phyloP scores from a whole-genome alignment of 2,888 invertebrate species.

The Erebia epiphron region DNA sequence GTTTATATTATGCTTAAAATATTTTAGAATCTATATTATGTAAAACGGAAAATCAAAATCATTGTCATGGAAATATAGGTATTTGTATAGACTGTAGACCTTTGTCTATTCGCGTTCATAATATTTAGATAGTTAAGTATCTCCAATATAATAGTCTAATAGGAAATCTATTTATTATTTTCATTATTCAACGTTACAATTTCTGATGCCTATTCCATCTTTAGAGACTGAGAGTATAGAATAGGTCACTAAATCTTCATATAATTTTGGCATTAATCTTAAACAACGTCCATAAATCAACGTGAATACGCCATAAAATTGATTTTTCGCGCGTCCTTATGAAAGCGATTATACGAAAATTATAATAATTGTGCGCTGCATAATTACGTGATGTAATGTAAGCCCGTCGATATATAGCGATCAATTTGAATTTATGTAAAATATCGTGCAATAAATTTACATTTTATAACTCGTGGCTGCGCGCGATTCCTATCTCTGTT shows the following conservation, averaged over 20 bases:
- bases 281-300: slow-evolving; percentile 69
- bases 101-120: no score
- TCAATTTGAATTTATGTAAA: slow-evolving; percentile 81
- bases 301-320: slow-evolving; percentile 67
- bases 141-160: background rate
- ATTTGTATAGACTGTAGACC: no score
- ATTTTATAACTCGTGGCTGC: slow-evolving; percentile 73
- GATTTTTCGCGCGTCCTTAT: slow-evolving; percentile 81
- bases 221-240: slow-evolving; percentile 4
- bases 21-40: no score
- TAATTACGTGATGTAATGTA: slow-evolving; percentile 79
- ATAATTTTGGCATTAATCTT: slow-evolving; percentile 57
- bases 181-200: background rate
- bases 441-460: slow-evolving; percentile 80
- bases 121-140: no score
- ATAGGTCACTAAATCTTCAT: slow-evolving; percentile 39
- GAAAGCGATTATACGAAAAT: slow-evolving; percentile 78
- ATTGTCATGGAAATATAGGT: no score
- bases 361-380: slow-evolving; percentile 78
- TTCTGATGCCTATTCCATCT: slow-evolving; percentile 7
- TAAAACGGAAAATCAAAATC: no score
- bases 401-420: slow-evolving; percentile 71
- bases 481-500: slow-evolving; percentile 73
- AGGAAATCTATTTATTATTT: slow-evolving; percentile 6
- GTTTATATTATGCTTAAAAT: no score